Evolutionary conservation across 2,888 invertebrate species (phyloP), one percentile per base, ranked within the genome.

Genomic region (Hoplodrina blanda): DNA sequence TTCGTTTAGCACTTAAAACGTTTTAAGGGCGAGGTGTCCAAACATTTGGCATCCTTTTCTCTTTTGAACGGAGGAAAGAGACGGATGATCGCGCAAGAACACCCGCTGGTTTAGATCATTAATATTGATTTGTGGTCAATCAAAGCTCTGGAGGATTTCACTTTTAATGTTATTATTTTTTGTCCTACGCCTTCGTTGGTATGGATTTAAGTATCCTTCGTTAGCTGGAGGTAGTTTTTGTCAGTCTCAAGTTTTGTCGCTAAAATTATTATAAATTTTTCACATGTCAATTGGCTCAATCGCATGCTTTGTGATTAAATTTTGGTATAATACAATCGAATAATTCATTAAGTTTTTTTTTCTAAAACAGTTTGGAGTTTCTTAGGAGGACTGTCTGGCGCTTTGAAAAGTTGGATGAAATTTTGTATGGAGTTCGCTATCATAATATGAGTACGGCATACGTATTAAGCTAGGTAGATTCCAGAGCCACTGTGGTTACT

Each of bases 71-170:
- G 77, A 81, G 56, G 89, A 92, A 69, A 85, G 87, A 86, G 92
- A 95, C 73, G 78, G 82, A 66, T 69, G 78, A 89, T 83, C 83
- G 84, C 82, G 85, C 83, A 88, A 90, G 94, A 90, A 93, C 96
- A 90, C 96, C 95, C 94, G 95, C 95, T 95, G 95, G 84, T 82
- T 92, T 85, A 88, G 91, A 95, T 96, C 96, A 96, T 96, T 96
- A 96, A 96, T 96, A 96, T 96, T 96, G 96, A 96, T 96, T 96
- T 96, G 96, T 96, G 96, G 96, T 96, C 96, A 96, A 96, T 96
- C 96, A 96, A 94, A 95, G 93, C 91, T 90, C 90, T 92, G 85
- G 91, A 94, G 95, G 93, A 95, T 96, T 95, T 95, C 92, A 94
- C 94, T 95, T 95, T 95, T 95, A 94, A 94, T 94, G 91, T 92